Percentiles rank a stretch among this genome's conserved stretches.
Evolutionary conservation across 30 jellyfish, hydroid and myxozoan genomes (phyloP).

Genomic region (Turritopsis rubra): DNA sequence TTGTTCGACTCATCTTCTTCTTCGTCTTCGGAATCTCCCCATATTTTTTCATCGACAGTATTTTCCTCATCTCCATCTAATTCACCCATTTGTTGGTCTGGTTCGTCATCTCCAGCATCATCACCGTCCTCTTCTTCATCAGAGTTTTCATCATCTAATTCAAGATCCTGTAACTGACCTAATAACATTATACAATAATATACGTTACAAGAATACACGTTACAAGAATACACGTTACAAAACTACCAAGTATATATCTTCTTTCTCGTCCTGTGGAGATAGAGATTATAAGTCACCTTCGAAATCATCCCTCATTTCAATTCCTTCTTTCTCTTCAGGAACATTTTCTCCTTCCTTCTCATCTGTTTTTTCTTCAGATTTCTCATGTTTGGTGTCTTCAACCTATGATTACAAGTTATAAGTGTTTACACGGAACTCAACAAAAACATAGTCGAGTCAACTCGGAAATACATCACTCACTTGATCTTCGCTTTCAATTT

Average conservation of each 20-base stretch:
- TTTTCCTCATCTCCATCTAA: constrained; percentile 57
- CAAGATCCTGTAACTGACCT: constrained; percentile 83
- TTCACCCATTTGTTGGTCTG: constrained; percentile 82
- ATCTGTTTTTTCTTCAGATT: constrained; percentile 47
- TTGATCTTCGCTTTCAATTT: constrained; percentile 93
- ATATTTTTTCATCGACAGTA: constrained; percentile 73
- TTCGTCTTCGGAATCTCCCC: constrained; percentile 89
- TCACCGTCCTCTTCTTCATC: constrained; percentile 51
- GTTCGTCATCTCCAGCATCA: constrained; percentile 46
- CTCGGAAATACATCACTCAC: constrained; percentile 12
- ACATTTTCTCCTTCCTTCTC: constrained; percentile 46
- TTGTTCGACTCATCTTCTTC: constrained; percentile 50
- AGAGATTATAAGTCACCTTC: constrained; percentile 34
- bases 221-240: no score
- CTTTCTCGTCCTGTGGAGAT: no score
- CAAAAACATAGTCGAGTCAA: neutral
- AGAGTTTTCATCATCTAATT: constrained; percentile 22
- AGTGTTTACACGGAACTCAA: neutral
- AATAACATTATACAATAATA: neutral
- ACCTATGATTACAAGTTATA: constrained; percentile 24
- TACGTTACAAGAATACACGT: neutral
- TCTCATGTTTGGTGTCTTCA: constrained; percentile 80
- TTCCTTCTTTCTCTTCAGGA: constrained; percentile 84
- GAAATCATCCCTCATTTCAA: constrained; percentile 97
- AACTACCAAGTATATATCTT: no score